Evolutionary conservation across 2,888 invertebrate genomes (phyloP), one percentile per base, ranked within the genome.

Genomic region (Scotopteryx bipunctaria): DNA sequence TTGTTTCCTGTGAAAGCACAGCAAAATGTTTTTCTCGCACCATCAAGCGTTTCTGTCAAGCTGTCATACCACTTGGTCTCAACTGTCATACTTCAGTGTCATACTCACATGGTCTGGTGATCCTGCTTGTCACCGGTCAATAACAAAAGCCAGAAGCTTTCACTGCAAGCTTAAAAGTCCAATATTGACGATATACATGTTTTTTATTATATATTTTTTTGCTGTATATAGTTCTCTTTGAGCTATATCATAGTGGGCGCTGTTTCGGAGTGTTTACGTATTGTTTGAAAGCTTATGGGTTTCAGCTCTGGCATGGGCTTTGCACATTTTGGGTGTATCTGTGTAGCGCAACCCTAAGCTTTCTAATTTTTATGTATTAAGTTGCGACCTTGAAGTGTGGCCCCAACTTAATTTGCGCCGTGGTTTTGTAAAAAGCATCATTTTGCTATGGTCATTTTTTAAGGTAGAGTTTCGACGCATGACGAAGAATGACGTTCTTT

Each of bases 281-380:
- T 35, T 14, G 32, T 16, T 46, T 83, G 86, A 86, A 85, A 87
- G 88, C 88, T 87, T 88, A 69, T 86, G 88, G 86, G 86, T 86
- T 83, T 79, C 78, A 76, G 54, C 54, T 54, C 58, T 62, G 66
- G 79, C 78, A 87, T 87, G 86, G 67, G 80, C 82, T 71, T 69
- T 51, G 33, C 63, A 67, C 75, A 72, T 67, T 57, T 64, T 57
- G 49, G 64, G 59, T 61, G 56, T 61, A 61, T 58, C 55, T 61
- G 55, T 57, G 49, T 67, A 71, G 77, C 75, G 83, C 79, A 81
- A 85, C 86, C 83, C 85, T 64, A 74, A 82, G 86, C 86, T 75
- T 73, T 62, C 55, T 47, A 47, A 41, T 9, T 48, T 13, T 35
- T 5, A 23, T 38, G 37, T 46, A 19, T 32, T 16, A 31, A 6